Conservation (phyloP, 2,797 vertebrate genomes). For the Danio aesculapii region DNA sequence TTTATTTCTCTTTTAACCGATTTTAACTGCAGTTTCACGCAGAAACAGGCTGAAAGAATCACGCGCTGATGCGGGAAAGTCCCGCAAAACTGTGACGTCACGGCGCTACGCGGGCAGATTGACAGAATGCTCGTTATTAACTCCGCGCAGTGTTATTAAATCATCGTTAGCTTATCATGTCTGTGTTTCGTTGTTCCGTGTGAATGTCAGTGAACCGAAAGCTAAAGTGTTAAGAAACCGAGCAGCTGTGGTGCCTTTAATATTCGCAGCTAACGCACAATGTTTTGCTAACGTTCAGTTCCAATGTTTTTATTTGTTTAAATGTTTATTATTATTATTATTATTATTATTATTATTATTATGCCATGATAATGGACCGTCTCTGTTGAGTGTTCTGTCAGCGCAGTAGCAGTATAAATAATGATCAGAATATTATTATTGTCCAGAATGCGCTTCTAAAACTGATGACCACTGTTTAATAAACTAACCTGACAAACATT, state of each 20-base stretch:
- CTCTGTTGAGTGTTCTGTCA: too few relatives aligned
- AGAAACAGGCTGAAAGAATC: not conserved
- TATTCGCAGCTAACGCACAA: not conserved
- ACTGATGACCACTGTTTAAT: too few relatives aligned
- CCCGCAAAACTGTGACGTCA: conserved; percentile 49
- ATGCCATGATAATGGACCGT: too few relatives aligned
- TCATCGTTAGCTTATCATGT: not conserved
- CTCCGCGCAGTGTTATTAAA: fast-evolving
- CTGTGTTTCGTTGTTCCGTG: not conserved
- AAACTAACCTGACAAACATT: too few relatives aligned
- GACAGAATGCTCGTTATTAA: not conserved
- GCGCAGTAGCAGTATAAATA: too few relatives aligned
- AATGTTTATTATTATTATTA: too few relatives aligned
- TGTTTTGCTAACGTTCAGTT: too few relatives aligned
- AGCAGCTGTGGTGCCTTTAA: too few relatives aligned
- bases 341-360: too few relatives aligned
- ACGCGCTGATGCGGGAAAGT: conserved; percentile 42
- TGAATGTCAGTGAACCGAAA: not conserved
- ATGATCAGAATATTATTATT: too few relatives aligned
- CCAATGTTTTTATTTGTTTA: too few relatives aligned
- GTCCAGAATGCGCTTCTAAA: too few relatives aligned
- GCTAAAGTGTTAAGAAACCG: not conserved
- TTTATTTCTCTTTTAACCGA: not conserved
- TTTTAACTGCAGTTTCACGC: not conserved
- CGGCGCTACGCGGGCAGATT: not conserved